These are phyloP conservation scores for Bryconaethiops microstoma DNA, from an alignment of 2,797 vertebrate species.

Conservation along the genomic window DNA sequence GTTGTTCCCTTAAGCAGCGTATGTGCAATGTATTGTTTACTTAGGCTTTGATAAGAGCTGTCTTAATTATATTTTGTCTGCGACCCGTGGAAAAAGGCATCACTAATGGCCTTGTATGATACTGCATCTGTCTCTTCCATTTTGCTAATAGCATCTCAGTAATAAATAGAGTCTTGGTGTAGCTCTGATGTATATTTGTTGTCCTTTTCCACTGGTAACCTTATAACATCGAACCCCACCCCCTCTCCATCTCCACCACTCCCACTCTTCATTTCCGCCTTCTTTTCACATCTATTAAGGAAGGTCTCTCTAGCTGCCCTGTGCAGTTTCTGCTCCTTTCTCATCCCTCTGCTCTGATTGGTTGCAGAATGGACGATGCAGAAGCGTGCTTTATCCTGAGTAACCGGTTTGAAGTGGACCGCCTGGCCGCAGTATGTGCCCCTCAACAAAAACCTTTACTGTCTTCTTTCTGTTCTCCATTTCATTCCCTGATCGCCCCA, in stretches of 20 bases:
- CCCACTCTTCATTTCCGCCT: neutral
- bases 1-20: neutral
- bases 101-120: conserved; percentile 2
- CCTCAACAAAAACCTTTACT: neutral
- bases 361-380: conserved; percentile 84
- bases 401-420: conserved; percentile 87
- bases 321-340: conserved; percentile 41
- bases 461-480: neutral
- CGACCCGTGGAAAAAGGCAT: neutral
- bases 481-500: neutral
- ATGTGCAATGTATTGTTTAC: conserved; percentile 11
- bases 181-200: neutral
- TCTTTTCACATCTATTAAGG: conserved; percentile 4
- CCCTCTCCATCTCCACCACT: conserved; percentile 8
- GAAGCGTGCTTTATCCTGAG: conserved; percentile 89
- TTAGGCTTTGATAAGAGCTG: neutral
- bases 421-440: conserved; percentile 84
- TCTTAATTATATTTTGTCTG: conserved; percentile 18
- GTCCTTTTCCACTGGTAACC: neutral
- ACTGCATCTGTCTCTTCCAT: conserved; percentile 4
- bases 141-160: neutral
- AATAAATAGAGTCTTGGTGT: neutral
- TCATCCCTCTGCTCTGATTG: conserved; percentile 55
- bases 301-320: conserved; percentile 28
- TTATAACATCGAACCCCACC: conserved; percentile 28